Evolutionary conservation across 2,888 invertebrate genomes (phyloP).

Genomic region (Drosophila vallismaia): DNA sequence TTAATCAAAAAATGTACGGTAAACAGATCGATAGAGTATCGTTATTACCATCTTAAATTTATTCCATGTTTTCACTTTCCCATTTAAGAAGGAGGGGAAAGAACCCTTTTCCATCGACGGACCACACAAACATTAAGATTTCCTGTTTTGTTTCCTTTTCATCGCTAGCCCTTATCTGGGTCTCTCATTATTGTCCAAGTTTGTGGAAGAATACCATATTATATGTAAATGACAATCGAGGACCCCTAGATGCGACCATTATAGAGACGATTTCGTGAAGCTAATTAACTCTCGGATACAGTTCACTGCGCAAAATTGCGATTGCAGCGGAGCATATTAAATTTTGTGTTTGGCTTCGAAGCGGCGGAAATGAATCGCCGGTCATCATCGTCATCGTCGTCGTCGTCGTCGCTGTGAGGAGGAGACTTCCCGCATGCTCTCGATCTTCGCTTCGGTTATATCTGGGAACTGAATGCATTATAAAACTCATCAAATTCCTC

Average conservation of each 20-base stretch:
- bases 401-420: no score
- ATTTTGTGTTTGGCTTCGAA: constrained; percentile 47
- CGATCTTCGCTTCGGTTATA: constrained; percentile 39
- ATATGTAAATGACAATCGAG: constrained; percentile 29
- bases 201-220: not conserved
- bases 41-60: constrained; percentile 1
- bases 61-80: constrained; percentile 35
- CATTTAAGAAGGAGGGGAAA: not conserved
- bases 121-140: constrained; percentile 46
- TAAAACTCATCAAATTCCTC: constrained; percentile 17
- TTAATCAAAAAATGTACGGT: not conserved
- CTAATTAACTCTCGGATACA: constrained; percentile 78
- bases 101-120: constrained; percentile 48
- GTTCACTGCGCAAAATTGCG: constrained; percentile 72
- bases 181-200: not conserved
- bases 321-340: constrained; percentile 52
- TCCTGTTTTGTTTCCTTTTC: constrained; percentile 54
- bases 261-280: constrained; percentile 63
- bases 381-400: constrained; percentile 39
- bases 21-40: constrained; percentile 2
- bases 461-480: constrained; percentile 38
- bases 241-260: constrained; percentile 35
- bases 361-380: constrained; percentile 72
- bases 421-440: constrained; percentile 59
- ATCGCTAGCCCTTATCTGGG: constrained; percentile 32